These are phyloP conservation scores for Spea hammondii DNA, from an alignment of 2,797 vertebrate genomes.

Conservation along the genomic window DNA sequence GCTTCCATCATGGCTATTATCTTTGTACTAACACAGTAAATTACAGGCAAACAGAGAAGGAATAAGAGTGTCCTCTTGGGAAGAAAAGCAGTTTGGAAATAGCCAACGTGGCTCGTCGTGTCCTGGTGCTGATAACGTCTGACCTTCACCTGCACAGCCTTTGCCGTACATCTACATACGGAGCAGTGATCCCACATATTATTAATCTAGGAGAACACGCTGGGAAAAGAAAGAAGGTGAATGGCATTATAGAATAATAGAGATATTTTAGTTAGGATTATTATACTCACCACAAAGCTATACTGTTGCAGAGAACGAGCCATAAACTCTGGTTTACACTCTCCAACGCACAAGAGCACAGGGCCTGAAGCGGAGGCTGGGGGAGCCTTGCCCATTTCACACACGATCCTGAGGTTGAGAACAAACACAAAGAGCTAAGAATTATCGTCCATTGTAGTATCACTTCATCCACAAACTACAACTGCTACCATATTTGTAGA, in stretches of 20 bases:
- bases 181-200: too few species aligned
- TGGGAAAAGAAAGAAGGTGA: too few species aligned
- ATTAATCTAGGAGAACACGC: too few species aligned
- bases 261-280: too few species aligned
- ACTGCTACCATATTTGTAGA: too few species aligned
- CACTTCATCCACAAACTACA: too few species aligned
- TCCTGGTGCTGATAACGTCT: not conserved
- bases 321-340: conserved; percentile 90
- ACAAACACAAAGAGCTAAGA: conserved; percentile 14
- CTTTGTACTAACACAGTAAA: conserved; percentile 36
- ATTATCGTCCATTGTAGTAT: too few species aligned
- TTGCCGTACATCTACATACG: not conserved
- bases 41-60: conserved; percentile 11
- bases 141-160: not conserved
- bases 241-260: too few species aligned
- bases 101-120: not conserved
- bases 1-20: conserved; percentile 41
- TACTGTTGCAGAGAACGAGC: conserved; percentile 87
- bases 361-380: conserved; percentile 78
- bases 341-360: conserved; percentile 88
- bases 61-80: conserved; percentile 1
- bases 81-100: not conserved
- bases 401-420: conserved; percentile 83
- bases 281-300: conserved; percentile 85
- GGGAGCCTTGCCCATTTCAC: conserved; percentile 86